Percentiles rank a stretch among this genome's conserved stretches.
These are phyloP conservation scores for Theodoxus fluviatilis DNA, from an alignment of 2,888 invertebrate genomes.

Conservation along the genomic window DNA sequence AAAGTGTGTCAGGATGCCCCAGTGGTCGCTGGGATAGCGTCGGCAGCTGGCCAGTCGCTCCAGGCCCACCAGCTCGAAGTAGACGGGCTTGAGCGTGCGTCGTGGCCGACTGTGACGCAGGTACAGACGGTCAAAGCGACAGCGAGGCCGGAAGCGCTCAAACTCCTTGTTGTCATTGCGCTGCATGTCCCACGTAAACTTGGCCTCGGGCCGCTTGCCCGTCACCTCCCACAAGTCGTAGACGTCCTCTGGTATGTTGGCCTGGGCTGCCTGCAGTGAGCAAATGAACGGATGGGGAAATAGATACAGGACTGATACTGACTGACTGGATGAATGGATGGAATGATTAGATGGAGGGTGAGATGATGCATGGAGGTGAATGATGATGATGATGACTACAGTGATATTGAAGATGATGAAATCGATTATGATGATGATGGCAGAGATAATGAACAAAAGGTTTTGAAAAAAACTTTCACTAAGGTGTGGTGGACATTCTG, in stretches of 20 bases:
- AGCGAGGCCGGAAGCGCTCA: conserved; percentile 64
- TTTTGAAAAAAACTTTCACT: too few relatives aligned
- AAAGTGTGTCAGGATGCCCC: conserved; percentile 67
- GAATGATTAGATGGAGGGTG: too few relatives aligned
- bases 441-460: too few relatives aligned
- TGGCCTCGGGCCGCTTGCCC: conserved; percentile 68
- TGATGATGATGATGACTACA: too few relatives aligned
- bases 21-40: conserved; percentile 71
- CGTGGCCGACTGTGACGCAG: conserved; percentile 53
- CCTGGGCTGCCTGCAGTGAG: conserved; percentile 58
- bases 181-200: conserved; percentile 71
- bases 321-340: too few relatives aligned
- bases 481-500: too few relatives aligned
- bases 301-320: too few relatives aligned
- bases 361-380: too few relatives aligned
- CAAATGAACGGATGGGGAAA: too few relatives aligned
- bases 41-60: conserved; percentile 67
- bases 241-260: conserved; percentile 65
- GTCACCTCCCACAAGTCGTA: conserved; percentile 70
- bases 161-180: conserved; percentile 69
- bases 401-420: too few relatives aligned
- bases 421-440: too few relatives aligned
- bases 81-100: conserved; percentile 60
- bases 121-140: conserved; percentile 70
- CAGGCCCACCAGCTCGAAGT: conserved; percentile 70